Base-by-base conservation (phyloP, 2,797 vertebrate species). In the Bryconaethiops microstoma region DNA sequence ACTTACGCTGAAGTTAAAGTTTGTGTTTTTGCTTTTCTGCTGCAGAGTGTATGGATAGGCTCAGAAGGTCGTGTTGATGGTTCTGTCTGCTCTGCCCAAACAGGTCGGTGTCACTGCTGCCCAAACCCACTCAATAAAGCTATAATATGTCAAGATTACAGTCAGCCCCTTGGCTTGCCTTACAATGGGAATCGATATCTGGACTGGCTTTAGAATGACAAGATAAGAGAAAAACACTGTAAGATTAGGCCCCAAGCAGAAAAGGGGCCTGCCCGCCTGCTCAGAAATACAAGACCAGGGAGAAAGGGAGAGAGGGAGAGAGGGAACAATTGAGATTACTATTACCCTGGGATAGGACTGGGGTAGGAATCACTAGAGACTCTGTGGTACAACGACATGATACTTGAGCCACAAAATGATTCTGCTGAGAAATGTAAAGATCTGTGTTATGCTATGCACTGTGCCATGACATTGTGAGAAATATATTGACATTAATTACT, bases 201-300 rank as follows among this genome's bases (percentile, higher is more conserved):
- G 82, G 71, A 83, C 83, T 73, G 65, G 59, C 81, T 84, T 84
- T 52, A 82, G 64, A 84, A 76, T 79, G 79, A 85, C 63, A 74
- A 85, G 87, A 89, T 85, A 83, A 79, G 77, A 85, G 72, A 86
- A 85, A 83, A 85, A 78, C 80, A 81, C 76, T 64, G 65, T 67
- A 59, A 76, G 42, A 82, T 57, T 72, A 73, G 48, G 59, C 54
- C 64, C 69, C 64, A 79, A 25, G 81, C 35, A 65, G 62, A 82
- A 78, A 57, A 40, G 35, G 71, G 72, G 19, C 71, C 80, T 14
- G 55, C 9, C 71, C 2, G 54, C 54, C 69, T 69, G 73, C 75
- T 70, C 77, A 78, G 13, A 29, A 74, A 29, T 76, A 73, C 76
- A 67, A n/a, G 69, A 57, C 10, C n/a, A 70, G 45, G 40, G 60